Percentiles rank a stretch among this genome's conserved stretches.
These are phyloP conservation scores for Oppia nitens DNA, from an alignment of 1,140 invertebrate genomes.

Conservation along the genomic window DNA sequence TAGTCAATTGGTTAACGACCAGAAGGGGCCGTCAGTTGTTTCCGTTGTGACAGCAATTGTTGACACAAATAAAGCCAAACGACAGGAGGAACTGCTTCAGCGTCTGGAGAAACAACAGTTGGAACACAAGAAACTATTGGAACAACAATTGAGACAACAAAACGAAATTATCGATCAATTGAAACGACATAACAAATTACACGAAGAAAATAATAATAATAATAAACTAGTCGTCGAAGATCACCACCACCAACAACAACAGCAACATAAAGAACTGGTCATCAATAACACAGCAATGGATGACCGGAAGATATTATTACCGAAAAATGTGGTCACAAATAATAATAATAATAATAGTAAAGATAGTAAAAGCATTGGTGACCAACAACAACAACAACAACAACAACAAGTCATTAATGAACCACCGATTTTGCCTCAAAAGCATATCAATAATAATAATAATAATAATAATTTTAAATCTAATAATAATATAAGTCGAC, in stretches of 20 bases:
- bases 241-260: background rate
- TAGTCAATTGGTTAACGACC: background rate
- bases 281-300: too few relatives aligned
- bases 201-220: slow-evolving; percentile 3
- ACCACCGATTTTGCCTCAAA: too few relatives aligned
- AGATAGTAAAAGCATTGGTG: too few relatives aligned
- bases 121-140: slow-evolving; percentile 31
- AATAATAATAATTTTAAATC: too few relatives aligned
- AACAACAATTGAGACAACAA: slow-evolving; percentile 33
- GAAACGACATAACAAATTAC: slow-evolving; percentile 30
- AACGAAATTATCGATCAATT: slow-evolving; percentile 37
- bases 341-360: too few relatives aligned
- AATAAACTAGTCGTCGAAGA: background rate
- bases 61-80: slow-evolving; percentile 29
- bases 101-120: slow-evolving; percentile 36
- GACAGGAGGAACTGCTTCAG: slow-evolving; percentile 27
- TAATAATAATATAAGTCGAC: too few relatives aligned
- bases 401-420: too few relatives aligned
- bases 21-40: background rate
- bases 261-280: background rate
- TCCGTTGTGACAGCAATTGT: slow-evolving; percentile 24
- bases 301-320: too few relatives aligned
- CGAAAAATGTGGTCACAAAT: too few relatives aligned
- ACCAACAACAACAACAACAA: too few relatives aligned
- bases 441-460: too few relatives aligned